Conservation (phyloP, 2,797 vertebrate genomes). For the Arrhamphus sclerolepis region DNA sequence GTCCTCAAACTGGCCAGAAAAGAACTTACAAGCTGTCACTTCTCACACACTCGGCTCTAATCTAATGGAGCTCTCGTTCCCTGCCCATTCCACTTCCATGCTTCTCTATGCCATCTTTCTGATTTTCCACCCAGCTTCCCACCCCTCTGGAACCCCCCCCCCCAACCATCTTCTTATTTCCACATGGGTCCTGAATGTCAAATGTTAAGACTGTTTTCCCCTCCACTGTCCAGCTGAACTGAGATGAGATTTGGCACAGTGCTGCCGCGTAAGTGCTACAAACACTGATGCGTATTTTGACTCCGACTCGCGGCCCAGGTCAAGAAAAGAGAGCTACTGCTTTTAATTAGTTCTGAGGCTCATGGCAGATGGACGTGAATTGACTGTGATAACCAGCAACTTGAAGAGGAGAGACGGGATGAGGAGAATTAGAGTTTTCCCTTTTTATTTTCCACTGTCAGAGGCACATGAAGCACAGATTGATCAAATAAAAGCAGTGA, state of each 20-base stretch:
- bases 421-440: slow-evolving; percentile 50
- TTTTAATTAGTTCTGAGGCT: slow-evolving; percentile 70
- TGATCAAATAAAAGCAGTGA: slow-evolving; percentile 66
- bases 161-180: slow-evolving; percentile 25
- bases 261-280: slow-evolving; percentile 7
- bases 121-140: slow-evolving; percentile 16
- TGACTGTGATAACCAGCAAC: slow-evolving; percentile 56
- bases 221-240: slow-evolving; percentile 27
- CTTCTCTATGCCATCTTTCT: slow-evolving; percentile 34
- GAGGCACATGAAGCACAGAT: slow-evolving; percentile 31
- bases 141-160: slow-evolving; percentile 23
- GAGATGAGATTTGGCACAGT: slow-evolving; percentile 33
- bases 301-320: slow-evolving; percentile 55
- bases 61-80: slow-evolving; percentile 47
- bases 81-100: slow-evolving; percentile 27
- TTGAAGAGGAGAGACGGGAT: slow-evolving; percentile 50
- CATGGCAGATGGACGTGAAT: slow-evolving; percentile 68
- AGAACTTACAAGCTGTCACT: slow-evolving; percentile 63
- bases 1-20: slow-evolving; percentile 48
- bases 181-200: slow-evolving; percentile 25
- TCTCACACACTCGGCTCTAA: slow-evolving; percentile 49
- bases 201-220: slow-evolving; percentile 21
- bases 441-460: slow-evolving; percentile 42
- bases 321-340: slow-evolving; percentile 36
- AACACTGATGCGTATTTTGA: slow-evolving; percentile 51